phyloP scores from a whole-genome alignment of 2,113 vertebrate genomes.

The Xenopus tropicalis region UCB_Xtro_10.0 CM004448.2:97789001-97789500 shows the following conservation, averaged over 20 bases:
- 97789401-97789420: too few species aligned
- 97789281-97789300: not conserved
- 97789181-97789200: slow-evolving; percentile 55
- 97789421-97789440: too few species aligned
- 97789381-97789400: too few species aligned
- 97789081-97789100: slow-evolving; percentile 94
- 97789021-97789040: slow-evolving; percentile 90
- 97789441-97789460: too few species aligned
- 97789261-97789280: slow-evolving; percentile 30
- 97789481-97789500: not conserved
- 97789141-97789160: slow-evolving; percentile 58
- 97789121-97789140: slow-evolving; percentile 72
- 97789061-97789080: slow-evolving; percentile 80
- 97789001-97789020: slow-evolving; percentile 83
- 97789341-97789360: too few species aligned
- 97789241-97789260: slow-evolving; percentile 36
- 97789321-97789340: too few species aligned
- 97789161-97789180: slow-evolving; percentile 60
- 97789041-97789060: slow-evolving; percentile 87
- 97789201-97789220: slow-evolving; percentile 48
- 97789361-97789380: too few species aligned
- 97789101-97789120: slow-evolving; percentile 80
- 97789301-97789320: not conserved
- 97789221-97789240: slow-evolving; percentile 42
- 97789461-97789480: not conserved